Percentiles rank a stretch among this genome's conserved stretches.
Conservation (phyloP, 2,888 invertebrate species). For the Priocnemis perturbator region DNA sequence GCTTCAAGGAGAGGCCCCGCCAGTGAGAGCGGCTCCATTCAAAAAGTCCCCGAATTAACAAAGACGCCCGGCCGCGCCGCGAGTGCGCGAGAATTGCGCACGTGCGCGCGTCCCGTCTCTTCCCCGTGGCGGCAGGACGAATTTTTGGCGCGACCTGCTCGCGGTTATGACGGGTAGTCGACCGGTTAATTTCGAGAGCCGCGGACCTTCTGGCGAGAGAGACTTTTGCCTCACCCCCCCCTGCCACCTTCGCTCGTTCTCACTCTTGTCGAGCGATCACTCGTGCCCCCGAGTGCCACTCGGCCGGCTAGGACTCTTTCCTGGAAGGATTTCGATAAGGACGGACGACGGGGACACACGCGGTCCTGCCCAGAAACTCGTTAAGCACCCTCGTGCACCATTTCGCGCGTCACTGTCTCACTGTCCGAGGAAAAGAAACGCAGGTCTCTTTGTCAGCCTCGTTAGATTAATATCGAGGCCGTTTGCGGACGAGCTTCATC, state of each 20-base stretch:
- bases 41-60: constrained; percentile 43
- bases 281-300: constrained; percentile 45
- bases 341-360: constrained; percentile 35
- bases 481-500: background rate
- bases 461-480: constrained; percentile 42
- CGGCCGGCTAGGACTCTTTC: constrained; percentile 56
- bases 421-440: constrained; percentile 21
- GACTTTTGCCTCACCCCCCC: constrained; percentile 11
- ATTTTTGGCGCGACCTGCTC: constrained; percentile 38
- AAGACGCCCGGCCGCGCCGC: constrained; percentile 15
- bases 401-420: constrained; percentile 20
- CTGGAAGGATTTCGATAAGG: constrained; percentile 64
- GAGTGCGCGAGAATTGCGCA: background rate
- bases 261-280: constrained; percentile 56
- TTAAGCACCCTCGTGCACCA: constrained; percentile 48
- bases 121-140: constrained; percentile 42
- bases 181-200: constrained; percentile 52
- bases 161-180: constrained; percentile 47
- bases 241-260: too few relatives aligned
- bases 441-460: constrained; percentile 14
- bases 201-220: constrained; percentile 25
- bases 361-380: constrained; percentile 45
- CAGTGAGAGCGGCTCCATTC: constrained; percentile 31
- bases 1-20: constrained; percentile 38
- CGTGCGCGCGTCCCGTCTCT: constrained; percentile 29